These are phyloP conservation scores for Eolophus roseicapilla DNA, from an alignment of 2,113 vertebrate species.

Conservation along the genomic window DNA sequence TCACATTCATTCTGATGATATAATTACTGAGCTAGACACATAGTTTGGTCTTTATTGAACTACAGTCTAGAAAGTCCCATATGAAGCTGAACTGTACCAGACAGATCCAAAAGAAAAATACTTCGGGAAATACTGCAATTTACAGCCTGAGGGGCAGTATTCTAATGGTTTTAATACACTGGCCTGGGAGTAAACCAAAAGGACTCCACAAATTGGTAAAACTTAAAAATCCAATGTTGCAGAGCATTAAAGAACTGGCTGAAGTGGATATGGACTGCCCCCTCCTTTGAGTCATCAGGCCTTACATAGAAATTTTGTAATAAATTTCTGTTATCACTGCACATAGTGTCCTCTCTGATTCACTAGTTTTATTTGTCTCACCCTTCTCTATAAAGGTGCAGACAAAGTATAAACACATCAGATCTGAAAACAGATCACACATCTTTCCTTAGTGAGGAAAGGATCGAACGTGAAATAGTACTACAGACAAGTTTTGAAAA, in stretches of 20 bases:
- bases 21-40: background rate
- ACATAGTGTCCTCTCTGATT: conserved; percentile 51
- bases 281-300: conserved; percentile 56
- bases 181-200: background rate
- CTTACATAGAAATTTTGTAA: conserved; percentile 60
- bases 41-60: background rate
- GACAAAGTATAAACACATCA: conserved; percentile 60
- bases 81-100: background rate
- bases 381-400: conserved; percentile 44
- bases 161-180: background rate
- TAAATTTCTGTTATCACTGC: conserved; percentile 58
- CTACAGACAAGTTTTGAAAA: conserved; percentile 19
- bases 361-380: conserved; percentile 64
- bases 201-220: background rate
- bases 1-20: background rate
- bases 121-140: background rate
- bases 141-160: background rate
- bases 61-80: background rate
- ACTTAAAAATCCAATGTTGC: background rate
- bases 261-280: conserved; percentile 23
- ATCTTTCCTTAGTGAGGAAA: conserved; percentile 34
- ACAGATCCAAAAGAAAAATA: background rate
- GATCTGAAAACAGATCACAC: conserved; percentile 42
- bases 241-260: conserved; percentile 23
- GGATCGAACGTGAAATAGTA: conserved; percentile 31